phyloP scores from a whole-genome alignment of 2,113 vertebrate genomes.

The Eupsittula cactorum region DNA sequence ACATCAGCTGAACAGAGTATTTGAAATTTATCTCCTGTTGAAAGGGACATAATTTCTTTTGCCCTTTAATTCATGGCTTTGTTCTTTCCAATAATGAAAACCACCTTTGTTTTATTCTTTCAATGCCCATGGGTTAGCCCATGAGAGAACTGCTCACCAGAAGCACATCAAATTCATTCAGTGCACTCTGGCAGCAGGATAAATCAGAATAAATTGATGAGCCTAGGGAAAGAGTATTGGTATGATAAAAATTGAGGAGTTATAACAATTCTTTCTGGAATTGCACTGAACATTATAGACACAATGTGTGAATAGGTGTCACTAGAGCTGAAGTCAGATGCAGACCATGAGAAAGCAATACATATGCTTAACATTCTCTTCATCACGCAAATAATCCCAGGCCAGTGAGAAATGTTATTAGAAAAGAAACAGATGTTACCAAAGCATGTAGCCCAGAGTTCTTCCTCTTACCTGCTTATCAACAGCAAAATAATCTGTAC shows the following conservation, averaged over 20 bases:
- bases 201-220: background rate
- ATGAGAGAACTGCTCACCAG: background rate
- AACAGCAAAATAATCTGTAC: slow-evolving; percentile 35
- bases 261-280: background rate
- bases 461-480: slow-evolving; percentile 39
- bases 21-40: background rate
- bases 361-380: background rate
- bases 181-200: background rate
- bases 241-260: background rate
- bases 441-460: background rate
- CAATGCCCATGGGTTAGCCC: background rate
- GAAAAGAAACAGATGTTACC: slow-evolving; percentile 62
- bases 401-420: background rate
- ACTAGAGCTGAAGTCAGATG: background rate
- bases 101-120: background rate
- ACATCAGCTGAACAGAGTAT: background rate
- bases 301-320: background rate
- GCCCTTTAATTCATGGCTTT: background rate
- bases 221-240: background rate
- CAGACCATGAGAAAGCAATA: background rate
- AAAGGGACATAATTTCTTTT: background rate
- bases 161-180: background rate
- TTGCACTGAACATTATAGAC: background rate
- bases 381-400: background rate
- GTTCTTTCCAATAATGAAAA: slow-evolving; percentile 16